phyloP scores from a whole-genome alignment of 2,888 invertebrate genomes.

The Calameuta pallipes region DNA sequence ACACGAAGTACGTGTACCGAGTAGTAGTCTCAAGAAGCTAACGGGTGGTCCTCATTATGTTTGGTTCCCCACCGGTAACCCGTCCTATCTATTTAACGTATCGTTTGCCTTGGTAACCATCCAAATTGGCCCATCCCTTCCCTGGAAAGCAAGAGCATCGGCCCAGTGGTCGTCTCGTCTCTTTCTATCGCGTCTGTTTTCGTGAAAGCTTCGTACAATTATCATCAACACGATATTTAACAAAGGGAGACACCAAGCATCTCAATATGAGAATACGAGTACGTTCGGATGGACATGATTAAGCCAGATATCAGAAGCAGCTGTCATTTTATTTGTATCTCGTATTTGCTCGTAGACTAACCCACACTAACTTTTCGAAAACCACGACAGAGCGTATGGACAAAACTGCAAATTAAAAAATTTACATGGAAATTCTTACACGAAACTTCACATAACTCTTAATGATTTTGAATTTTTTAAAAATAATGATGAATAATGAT shows the following conservation, averaged over 20 bases:
- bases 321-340: not conserved
- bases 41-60: constrained; percentile 67
- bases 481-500: no score
- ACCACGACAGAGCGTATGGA: not conserved
- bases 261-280: not conserved
- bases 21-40: constrained; percentile 49
- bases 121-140: constrained; percentile 63
- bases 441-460: not conserved
- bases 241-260: constrained; percentile 32
- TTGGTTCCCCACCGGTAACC: constrained; percentile 53
- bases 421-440: not conserved
- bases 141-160: constrained; percentile 25
- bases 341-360: not conserved
- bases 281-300: not conserved
- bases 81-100: constrained; percentile 66
- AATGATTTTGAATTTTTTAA: not conserved
- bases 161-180: constrained; percentile 10
- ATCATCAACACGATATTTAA: constrained; percentile 53
- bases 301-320: not conserved
- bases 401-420: not conserved
- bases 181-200: not conserved
- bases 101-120: constrained; percentile 66
- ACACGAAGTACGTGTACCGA: constrained; percentile 47
- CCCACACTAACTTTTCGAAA: not conserved
- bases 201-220: constrained; percentile 45